Evolutionary conservation across 2,888 invertebrate species (phyloP), one percentile per base, ranked within the genome.

Genomic region (Tenthredo distinguenda): DNA sequence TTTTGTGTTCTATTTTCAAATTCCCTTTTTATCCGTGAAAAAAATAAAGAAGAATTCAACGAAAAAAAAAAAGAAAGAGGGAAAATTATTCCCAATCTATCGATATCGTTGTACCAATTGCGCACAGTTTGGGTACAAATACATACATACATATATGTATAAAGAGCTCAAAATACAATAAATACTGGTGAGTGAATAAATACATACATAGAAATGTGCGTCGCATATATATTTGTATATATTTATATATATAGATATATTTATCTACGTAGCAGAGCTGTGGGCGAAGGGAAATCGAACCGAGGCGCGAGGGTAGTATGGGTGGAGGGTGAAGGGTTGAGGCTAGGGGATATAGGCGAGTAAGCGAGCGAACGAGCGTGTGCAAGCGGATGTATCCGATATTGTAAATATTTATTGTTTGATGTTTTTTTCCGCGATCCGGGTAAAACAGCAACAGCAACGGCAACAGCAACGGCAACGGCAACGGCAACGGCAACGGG

Each of bases 381-480:
- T 43, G 40, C 72, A 6, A 34, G 10, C 43, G 72, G 43, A 74
- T 40, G 43, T 43, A 74, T 74, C 40, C 72, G 72, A 40, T 74
- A 74, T 43, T 40, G 72, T 74, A 74, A 74, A 74, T 74, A 74
- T 74, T 74, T 74, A 74, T 74, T 74, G 72, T 74, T 74, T 74
- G 72, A 74, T 74, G 40, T 40, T 43, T n/a, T 26, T 26, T 74
- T 74, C 37, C 31, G 9, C 55, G 55, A 55, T n/a, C 55, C 62
- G 62, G 15, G 43, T 10, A 10, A 1, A 4, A 26, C 26, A 9
- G 26, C 62, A 21, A 10, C 62, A 26, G 21, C 9, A 62, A 21
- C 26, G 6, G 6, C 7, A 55, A 55, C n/a, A 55, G n/a, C n/a
- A 55, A 55, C n/a, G 6, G 55, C 55, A 55, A 55, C 50, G 5